Evolutionary conservation across 2,113 vertebrate genomes (phyloP), one percentile per base, ranked within the genome.

Genomic region (Phoxinus phoxinus): DNA sequence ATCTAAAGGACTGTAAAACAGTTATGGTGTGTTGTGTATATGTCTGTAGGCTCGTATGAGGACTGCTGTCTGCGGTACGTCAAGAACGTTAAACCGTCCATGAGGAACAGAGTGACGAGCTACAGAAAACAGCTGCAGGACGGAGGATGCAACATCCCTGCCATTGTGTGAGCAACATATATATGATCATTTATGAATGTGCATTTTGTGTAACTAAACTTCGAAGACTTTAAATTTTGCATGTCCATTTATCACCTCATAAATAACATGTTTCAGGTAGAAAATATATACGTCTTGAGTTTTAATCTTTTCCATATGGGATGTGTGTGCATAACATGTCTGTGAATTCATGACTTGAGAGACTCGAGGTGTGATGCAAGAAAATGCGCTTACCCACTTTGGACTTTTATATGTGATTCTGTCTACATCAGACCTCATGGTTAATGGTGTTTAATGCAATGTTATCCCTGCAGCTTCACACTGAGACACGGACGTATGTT

Each of bases 71-170:
- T 95, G 41, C 86, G 6, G 1, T 94, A 94, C 51, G 87, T 87
- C 37, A 89, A 4, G 3, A 8, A 0, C 25, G 0, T 92, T 2
- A 25, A 0, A 6, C 0, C 0, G 0, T 0, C 0, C 0, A 7
- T 0, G 9, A 76, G 17, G 8, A 91, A 2, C 11, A 83, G 76
- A 5, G 89, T 90, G 19, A 32, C 74, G 0, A 4, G 0, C 1
- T 95, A 94, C 93, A 92, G 84, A 78, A 0, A 0, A 41, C 95
- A 95, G 81, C 71, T 87, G 84, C 6, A 74, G 3, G 94, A 95
- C 51, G 95, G 95, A 30, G 91, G 91, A 82, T 95, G 95, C 90
- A 95, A 95, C 91, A 90, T 95, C 77, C 81, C 53, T 8, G 95
- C 95, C 3, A 35, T 93, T 44, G 88, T 95, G 95, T 95, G 84